Conservation (phyloP, 2,888 invertebrate genomes). For the Cosmopolites sordidus region DNA sequence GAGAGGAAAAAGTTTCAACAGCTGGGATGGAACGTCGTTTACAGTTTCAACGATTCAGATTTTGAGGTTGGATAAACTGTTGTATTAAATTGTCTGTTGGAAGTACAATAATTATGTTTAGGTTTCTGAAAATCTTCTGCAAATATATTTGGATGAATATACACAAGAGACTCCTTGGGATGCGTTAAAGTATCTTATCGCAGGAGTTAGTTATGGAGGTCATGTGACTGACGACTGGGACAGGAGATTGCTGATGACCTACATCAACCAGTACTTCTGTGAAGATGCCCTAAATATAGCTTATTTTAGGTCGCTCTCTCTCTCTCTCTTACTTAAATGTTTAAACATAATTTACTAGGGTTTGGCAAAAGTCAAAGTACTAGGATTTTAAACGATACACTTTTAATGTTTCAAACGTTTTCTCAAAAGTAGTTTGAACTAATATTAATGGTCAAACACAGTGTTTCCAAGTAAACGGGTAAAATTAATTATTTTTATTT, state of each 20-base stretch:
- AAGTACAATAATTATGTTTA: conserved; percentile 36
- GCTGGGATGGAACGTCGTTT: conserved; percentile 85
- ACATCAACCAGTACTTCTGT: conserved; percentile 78
- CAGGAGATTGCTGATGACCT: conserved; percentile 71
- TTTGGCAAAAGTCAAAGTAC: too few relatives aligned
- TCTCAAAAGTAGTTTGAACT: too few relatives aligned
- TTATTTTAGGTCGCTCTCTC: conserved; percentile 66
- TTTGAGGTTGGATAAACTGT: conserved; percentile 69
- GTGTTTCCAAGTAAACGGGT: too few relatives aligned
- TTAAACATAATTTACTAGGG: too few relatives aligned
- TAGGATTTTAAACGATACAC: too few relatives aligned
- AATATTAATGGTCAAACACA: too few relatives aligned
- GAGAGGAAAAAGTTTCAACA: conserved; percentile 84
- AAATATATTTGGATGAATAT: conserved; percentile 81
- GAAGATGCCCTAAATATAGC: conserved; percentile 62
- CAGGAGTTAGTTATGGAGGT: conserved; percentile 86
- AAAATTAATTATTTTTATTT: too few relatives aligned
- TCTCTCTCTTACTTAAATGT: too few relatives aligned
- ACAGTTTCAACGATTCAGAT: conserved; percentile 88
- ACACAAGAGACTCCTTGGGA: conserved; percentile 78
- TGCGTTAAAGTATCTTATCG: conserved; percentile 81
- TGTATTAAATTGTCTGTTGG: background rate
- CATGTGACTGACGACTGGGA: conserved; percentile 77
- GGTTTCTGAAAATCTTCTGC: conserved; percentile 79
- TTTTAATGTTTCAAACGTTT: too few relatives aligned